Evolutionary conservation across 2,888 invertebrate genomes (phyloP).

Genomic region (Eilema caniola): DNA sequence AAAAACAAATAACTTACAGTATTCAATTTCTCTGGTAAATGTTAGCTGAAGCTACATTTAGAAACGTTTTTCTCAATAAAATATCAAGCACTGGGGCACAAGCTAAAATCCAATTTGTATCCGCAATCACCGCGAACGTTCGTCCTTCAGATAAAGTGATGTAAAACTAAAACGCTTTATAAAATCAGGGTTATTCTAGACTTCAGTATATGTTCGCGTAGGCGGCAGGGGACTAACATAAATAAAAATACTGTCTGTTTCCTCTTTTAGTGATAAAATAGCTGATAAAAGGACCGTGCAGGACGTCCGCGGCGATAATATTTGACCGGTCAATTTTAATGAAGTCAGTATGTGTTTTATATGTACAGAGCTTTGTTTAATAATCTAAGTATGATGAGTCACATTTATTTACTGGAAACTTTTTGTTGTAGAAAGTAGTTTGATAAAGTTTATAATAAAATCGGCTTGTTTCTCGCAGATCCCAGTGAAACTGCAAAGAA

Average conservation of each 20-base stretch:
- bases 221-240: slow-evolving; percentile 69
- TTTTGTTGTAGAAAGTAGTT: background rate
- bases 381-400: slow-evolving; percentile 40
- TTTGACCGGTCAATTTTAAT: slow-evolving; percentile 72
- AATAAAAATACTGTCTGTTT: slow-evolving; percentile 82
- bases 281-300: slow-evolving; percentile 63
- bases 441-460: background rate
- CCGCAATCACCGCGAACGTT: slow-evolving; percentile 53
- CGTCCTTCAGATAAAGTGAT: slow-evolving; percentile 54
- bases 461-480: background rate
- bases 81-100: slow-evolving; percentile 10
- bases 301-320: slow-evolving; percentile 81
- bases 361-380: slow-evolving; percentile 38
- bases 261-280: slow-evolving; percentile 74
- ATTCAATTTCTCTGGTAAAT: background rate
- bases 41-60: background rate
- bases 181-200: slow-evolving; percentile 70
- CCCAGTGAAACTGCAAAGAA: background rate
- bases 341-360: slow-evolving; percentile 57
- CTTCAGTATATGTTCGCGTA: slow-evolving; percentile 56
- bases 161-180: slow-evolving; percentile 64
- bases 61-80: background rate
- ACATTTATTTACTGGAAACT: slow-evolving; percentile 5
- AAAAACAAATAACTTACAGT: background rate
- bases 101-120: slow-evolving; percentile 14